Evolutionary conservation across 2,888 invertebrate genomes (phyloP), one percentile per base, ranked within the genome.

Genomic region (Acanthopleura granulata): DNA sequence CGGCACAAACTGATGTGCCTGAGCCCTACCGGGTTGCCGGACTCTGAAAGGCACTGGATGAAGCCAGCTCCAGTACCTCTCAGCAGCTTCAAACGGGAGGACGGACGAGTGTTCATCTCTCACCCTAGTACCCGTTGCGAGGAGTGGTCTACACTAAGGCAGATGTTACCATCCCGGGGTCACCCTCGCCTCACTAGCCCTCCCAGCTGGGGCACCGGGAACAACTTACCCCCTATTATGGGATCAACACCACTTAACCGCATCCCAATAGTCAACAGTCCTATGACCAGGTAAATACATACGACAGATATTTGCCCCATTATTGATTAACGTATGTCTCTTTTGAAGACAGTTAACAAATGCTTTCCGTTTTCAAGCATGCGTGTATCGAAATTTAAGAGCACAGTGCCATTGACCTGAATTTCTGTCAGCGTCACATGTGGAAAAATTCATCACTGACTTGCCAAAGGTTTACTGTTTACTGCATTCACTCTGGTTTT

Each of bases 71-170:
- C 87, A 16, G 83, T 83, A 22, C 82, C 82, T 11, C 80, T 84
- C 12, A 77, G 83, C 49, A 80, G 79, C 49, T 86, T 83, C 77
- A 80, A 81, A 29, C 77, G 86, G 14, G 75, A 77, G 14, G 74
- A 81, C 3, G 81, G 27, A 15, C 14, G 4, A 49, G 75, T 83
- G 70, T 83, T 80, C 72, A 73, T 77, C n/a, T 85, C 85, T 9
- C 83, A 81, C 71, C 84, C 83, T 14, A 78, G 82, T 49, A 80
- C 85, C 1, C 75, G 85, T n/a, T 84, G 85, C 74, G 87, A 88
- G 78, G 86, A 87, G 22, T 89, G 87, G 82, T 89, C 89, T 0
- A 88, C 89, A 1, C 81, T 89, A 18, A 75, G 86, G 40, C 87
- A 89, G 77, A 88, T 88, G 82, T 76, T 88, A 62, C 89, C 89